A percentile compares a stretch with the other conserved stretches of the same genome.
Evolutionary conservation across 2,797 vertebrate species (phyloP).

Genomic region (Lepilemur septentrionalis): DNA sequence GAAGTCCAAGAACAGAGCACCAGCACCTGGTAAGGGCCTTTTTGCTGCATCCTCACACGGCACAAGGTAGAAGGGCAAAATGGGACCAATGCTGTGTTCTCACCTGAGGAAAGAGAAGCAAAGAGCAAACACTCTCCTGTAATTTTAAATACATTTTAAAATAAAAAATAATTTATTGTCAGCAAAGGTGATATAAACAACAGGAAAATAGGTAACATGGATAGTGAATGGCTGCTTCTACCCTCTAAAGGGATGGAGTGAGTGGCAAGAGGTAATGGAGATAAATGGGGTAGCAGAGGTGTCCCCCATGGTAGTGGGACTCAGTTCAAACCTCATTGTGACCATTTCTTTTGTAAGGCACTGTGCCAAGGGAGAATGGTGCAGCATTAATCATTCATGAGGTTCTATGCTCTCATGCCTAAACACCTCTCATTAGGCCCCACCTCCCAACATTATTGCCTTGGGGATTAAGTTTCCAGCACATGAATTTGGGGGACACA

Average conservation of each 20-base stretch:
- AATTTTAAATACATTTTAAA: background rate
- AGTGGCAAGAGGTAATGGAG: constrained; percentile 66
- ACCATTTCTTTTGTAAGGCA: constrained; percentile 74
- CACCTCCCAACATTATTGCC: background rate
- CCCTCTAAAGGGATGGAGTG: background rate
- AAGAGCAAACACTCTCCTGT: background rate
- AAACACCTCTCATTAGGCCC: background rate
- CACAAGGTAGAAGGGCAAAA: background rate
- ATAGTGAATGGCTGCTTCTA: background rate
- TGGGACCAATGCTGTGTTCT: background rate
- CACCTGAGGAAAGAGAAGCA: background rate
- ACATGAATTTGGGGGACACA: background rate
- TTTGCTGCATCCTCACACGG: background rate
- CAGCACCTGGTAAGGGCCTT: background rate
- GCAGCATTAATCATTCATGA: background rate
- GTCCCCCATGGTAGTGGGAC: constrained; percentile 75
- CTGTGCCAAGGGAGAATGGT: constrained; percentile 68
- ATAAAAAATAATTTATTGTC: constrained; percentile 79
- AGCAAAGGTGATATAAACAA: constrained; percentile 77
- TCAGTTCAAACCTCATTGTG: constrained; percentile 56
- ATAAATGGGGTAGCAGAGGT: constrained; percentile 61
- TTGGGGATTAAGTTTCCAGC: background rate
- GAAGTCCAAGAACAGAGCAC: background rate
- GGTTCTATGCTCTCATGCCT: background rate
- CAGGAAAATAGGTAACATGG: background rate